phyloP scores from a whole-genome alignment of 2,888 invertebrate species.

The Enoplolaimus lenunculus region DNA sequence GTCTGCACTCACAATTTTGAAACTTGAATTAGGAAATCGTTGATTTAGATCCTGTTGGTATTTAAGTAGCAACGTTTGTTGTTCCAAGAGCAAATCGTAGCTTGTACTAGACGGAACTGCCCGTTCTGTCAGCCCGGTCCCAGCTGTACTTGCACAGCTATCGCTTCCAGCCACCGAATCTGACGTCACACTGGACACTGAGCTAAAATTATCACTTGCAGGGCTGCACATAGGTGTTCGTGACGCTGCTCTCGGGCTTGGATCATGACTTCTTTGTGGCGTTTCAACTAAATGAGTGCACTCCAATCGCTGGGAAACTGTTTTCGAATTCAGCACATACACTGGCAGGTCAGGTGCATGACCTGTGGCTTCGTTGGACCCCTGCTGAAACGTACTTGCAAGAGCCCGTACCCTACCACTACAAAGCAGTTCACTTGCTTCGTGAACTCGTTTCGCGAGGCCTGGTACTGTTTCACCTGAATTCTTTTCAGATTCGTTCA shows the following conservation, averaged over 20 bases:
- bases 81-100: conserved; percentile 76
- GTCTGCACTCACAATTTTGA: conserved; percentile 16
- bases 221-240: neutral
- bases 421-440: neutral
- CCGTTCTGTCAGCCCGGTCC: too few species aligned
- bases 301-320: neutral
- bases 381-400: neutral
- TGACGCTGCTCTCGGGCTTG: neutral
- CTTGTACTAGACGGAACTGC: too few species aligned
- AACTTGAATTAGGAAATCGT: conserved; percentile 46
- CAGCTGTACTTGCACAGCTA: neutral
- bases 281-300: neutral
- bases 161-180: neutral
- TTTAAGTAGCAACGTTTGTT: conserved; percentile 79
- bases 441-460: neutral
- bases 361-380: neutral
- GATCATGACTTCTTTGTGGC: neutral
- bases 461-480: neutral
- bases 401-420: neutral
- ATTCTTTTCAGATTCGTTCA: neutral
- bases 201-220: neutral
- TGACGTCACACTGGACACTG: neutral
- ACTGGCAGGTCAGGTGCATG: neutral
- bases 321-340: neutral
- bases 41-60: conserved; percentile 67